A percentile compares a stretch with the other conserved stretches of the same genome.
phyloP scores from a whole-genome alignment of 2,888 invertebrate species.

The Rutpela maculata region DNA sequence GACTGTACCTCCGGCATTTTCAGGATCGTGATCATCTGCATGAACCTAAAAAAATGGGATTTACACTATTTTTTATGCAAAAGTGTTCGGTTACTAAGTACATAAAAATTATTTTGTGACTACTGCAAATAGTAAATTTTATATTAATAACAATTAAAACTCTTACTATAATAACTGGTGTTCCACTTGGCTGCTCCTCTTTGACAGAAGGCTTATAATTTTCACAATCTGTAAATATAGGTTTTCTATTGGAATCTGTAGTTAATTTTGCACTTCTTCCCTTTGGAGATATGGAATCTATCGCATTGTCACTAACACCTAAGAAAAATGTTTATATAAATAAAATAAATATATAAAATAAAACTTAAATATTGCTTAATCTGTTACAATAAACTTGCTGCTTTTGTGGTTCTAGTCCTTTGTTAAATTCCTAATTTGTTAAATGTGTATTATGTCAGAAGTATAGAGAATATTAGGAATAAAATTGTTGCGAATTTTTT shows the following conservation, averaged over 20 bases:
- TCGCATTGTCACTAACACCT: slow-evolving; percentile 54
- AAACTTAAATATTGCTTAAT: neutral
- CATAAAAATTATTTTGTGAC: too few species aligned
- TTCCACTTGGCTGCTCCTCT: slow-evolving; percentile 83
- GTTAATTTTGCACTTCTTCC: slow-evolving; percentile 51
- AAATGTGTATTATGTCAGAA: too few species aligned
- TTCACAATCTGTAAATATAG: slow-evolving; percentile 89
- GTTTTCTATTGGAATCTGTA: slow-evolving; percentile 76
- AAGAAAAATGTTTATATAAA: slow-evolving; percentile 38
- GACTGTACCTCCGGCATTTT: slow-evolving; percentile 86
- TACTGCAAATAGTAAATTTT: neutral
- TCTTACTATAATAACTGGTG: slow-evolving; percentile 84
- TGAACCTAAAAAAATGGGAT: slow-evolving; percentile 75
- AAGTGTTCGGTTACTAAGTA: too few species aligned
- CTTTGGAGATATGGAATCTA: slow-evolving; percentile 47
- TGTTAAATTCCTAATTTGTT: too few species aligned
- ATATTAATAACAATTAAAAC: too few species aligned
- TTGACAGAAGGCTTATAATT: slow-evolving; percentile 87
- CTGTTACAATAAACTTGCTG: neutral
- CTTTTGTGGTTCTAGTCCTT: neutral
- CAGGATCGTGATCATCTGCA: slow-evolving; percentile 85
- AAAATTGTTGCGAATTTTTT: too few species aligned
- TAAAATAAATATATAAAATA: slow-evolving; percentile 9
- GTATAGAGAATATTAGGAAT: too few species aligned
- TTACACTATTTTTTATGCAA: too few species aligned